phyloP scores from a whole-genome alignment of 2,113 vertebrate species.

The Nibea coibor region DNA sequence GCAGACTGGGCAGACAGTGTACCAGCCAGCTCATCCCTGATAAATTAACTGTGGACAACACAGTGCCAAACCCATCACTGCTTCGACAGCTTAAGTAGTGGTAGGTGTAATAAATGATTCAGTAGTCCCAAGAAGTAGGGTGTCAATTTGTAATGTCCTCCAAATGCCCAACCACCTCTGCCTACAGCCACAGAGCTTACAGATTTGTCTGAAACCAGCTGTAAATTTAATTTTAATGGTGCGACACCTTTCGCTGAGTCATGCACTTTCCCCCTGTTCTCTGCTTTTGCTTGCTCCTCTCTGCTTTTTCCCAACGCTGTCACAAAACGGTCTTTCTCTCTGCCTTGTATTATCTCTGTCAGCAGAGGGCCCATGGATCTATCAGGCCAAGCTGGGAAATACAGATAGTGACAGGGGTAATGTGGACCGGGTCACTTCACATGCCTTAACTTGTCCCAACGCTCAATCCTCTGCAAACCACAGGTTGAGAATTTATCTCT shows the following conservation, averaged over 20 bases:
- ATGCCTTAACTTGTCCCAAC: slow-evolving; percentile 60
- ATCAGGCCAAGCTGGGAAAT: slow-evolving; percentile 76
- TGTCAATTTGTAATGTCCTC: slow-evolving; percentile 82
- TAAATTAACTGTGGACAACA: slow-evolving; percentile 75
- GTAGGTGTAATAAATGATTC: slow-evolving; percentile 83
- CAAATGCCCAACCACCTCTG: slow-evolving; percentile 67
- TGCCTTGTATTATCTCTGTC: slow-evolving; percentile 78
- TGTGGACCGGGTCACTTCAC: slow-evolving; percentile 78
- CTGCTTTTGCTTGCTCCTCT: slow-evolving; percentile 22
- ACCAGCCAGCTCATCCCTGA: slow-evolving; percentile 60
- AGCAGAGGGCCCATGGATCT: slow-evolving; percentile 76
- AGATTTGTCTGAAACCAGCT: slow-evolving; percentile 79
- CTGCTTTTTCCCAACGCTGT: slow-evolving; percentile 75
- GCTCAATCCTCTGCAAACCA: slow-evolving; percentile 57
- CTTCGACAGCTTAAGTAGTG: slow-evolving; percentile 79
- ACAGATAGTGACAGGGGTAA: slow-evolving; percentile 78
- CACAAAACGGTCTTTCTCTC: slow-evolving; percentile 76
- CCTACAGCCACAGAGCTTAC: slow-evolving; percentile 60
- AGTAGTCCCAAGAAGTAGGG: slow-evolving; percentile 72
- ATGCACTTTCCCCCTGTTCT: slow-evolving; percentile 67
- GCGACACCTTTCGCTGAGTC: slow-evolving; percentile 82
- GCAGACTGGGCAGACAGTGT: slow-evolving; percentile 27
- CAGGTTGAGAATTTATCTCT: slow-evolving; percentile 62
- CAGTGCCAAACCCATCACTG: slow-evolving; percentile 75
- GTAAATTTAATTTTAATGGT: slow-evolving; percentile 85